Evolutionary conservation across 2,888 invertebrate genomes (phyloP).

Genomic region (Mythimna loreyi): DNA sequence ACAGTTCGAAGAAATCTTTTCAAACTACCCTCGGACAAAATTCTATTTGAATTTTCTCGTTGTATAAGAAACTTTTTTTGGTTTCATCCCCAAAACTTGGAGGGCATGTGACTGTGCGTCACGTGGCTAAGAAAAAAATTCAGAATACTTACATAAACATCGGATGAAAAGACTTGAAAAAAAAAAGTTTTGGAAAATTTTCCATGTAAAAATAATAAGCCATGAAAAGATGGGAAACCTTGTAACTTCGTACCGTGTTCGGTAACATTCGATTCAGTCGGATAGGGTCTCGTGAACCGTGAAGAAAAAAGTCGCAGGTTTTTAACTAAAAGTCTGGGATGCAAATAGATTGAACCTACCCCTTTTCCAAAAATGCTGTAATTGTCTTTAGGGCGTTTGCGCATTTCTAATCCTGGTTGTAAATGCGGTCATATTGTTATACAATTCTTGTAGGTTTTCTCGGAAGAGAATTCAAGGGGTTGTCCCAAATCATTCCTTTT

Average conservation of each 20-base stretch:
- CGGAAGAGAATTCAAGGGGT: not conserved
- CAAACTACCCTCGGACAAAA: conserved; percentile 23
- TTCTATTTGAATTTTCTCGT: conserved; percentile 49
- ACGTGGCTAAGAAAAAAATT: conserved; percentile 48
- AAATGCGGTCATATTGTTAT: not conserved
- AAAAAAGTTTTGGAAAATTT: conserved; percentile 30
- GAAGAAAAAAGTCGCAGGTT: conserved; percentile 4
- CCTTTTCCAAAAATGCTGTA: conserved; percentile 24
- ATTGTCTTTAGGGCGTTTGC: conserved; percentile 12
- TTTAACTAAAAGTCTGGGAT: conserved; percentile 24
- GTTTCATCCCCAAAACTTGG: conserved; percentile 35
- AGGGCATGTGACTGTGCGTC: conserved; percentile 54
- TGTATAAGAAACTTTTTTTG: conserved; percentile 4
- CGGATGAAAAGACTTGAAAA: not conserved
- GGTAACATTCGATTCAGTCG: conserved; percentile 11
- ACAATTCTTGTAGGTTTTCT: not conserved
- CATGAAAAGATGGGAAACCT: conserved; percentile 29
- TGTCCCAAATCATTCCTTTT: not conserved
- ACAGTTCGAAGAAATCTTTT: not conserved
- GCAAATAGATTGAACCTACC: conserved; percentile 30
- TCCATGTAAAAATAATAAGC: conserved; percentile 49
- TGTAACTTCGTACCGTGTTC: not conserved
- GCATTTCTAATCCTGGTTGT: not conserved
- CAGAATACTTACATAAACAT: conserved; percentile 46
- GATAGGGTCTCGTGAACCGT: conserved; percentile 30